phyloP scores from a whole-genome alignment of 2,888 invertebrate genomes.

The Tortrix viridana region DNA sequence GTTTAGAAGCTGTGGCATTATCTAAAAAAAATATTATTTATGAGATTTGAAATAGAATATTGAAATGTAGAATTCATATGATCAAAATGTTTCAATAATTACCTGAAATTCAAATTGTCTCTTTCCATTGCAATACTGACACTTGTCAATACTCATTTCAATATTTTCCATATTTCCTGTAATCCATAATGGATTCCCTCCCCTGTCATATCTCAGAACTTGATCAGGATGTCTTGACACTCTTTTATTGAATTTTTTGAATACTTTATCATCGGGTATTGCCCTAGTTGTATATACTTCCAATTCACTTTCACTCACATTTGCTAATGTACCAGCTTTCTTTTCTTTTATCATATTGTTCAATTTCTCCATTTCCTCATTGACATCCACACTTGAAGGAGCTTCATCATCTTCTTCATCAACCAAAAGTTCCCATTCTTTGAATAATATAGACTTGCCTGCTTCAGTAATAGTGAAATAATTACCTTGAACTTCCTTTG shows the following conservation, averaged over 20 bases:
- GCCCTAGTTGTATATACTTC: conserved; percentile 84
- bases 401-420: conserved; percentile 77
- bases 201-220: conserved; percentile 90
- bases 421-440: conserved; percentile 86
- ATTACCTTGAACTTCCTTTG: conserved; percentile 16
- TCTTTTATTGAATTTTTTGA: conserved; percentile 90
- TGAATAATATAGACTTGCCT: conserved; percentile 78
- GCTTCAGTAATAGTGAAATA: conserved; percentile 53
- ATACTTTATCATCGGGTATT: conserved; percentile 89
- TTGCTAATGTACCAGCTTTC: conserved; percentile 86
- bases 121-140: conserved; percentile 88
- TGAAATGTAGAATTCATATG: neutral
- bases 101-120: conserved; percentile 97
- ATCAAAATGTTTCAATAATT: conserved; percentile 41
- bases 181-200: conserved; percentile 93
- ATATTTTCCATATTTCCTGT: conserved; percentile 81
- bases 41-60: neutral
- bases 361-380: conserved; percentile 72
- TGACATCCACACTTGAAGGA: conserved; percentile 75
- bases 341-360: conserved; percentile 79
- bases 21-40: conserved; percentile 66
- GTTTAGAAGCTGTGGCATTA: conserved; percentile 92
- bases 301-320: conserved; percentile 88
- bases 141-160: conserved; percentile 86
- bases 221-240: conserved; percentile 91